Base-by-base conservation (phyloP, 2,888 invertebrate species). In the Chymomyza caudatula region DNA sequence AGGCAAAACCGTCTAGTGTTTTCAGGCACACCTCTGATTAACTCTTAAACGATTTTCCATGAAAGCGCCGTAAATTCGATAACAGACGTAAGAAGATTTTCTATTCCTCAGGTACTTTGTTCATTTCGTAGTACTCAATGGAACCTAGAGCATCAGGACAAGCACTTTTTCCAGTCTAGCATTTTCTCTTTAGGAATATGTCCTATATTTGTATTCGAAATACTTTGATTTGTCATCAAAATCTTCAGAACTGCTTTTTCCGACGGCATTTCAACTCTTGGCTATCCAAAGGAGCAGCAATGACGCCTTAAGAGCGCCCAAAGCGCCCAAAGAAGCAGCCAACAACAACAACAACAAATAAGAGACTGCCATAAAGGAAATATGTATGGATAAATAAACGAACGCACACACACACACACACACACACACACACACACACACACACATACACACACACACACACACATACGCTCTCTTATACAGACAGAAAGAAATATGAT, bases 401-500 rank as follows among this genome's bases (percentile, higher is more conserved):
- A 53, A 53, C 51, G 13, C 22, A 44, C 15, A 17, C n/a, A 43
- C 22, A 47, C 22, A 57, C n/a, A 44, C 13, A 13, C 47, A 8
- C 51, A 20, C 22, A 44, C 15, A 17, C n/a, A 43, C 22, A 47
- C 22, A 57, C n/a, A 44, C 13, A 13, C 47, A 42, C n/a, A 3
- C 15, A 8, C 37, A 37, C 5, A 19, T 0, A 37, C 42, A 54
- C 25, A 3, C 15, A 8, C 37, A 37, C 5, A 19, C 0, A 37
- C 42, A 54, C 25, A 17, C 15, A 6, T 13, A 47, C 15, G 3
- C 44, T 15, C 43, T 43, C 43, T 15, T 15, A 57, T 20, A 61
- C 44, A 51, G 23, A 25, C 8, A 53, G 51, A 56, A 62, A 42
- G 56, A 62, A 62, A 62, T 62, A 62, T 62, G 62, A 62, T 51